Base-by-base conservation (phyloP, 1,140 invertebrate species). In the Andrena cerasifolii region DNA sequence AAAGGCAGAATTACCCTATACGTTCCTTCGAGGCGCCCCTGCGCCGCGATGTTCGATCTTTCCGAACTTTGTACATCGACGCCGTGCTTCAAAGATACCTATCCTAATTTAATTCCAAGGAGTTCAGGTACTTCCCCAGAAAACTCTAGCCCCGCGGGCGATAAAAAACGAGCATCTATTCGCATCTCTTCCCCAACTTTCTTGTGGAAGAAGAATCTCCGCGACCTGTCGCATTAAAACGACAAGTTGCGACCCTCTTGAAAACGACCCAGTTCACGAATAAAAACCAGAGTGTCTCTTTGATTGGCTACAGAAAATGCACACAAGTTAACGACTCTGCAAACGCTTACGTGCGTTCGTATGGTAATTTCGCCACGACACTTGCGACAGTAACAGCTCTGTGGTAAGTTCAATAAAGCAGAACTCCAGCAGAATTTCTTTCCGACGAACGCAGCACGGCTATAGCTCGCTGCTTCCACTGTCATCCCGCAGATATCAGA, bases 81-180 rank as follows among this genome's bases (percentile, higher is more conserved):
- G 33, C 59, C 12, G 59, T n/a, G 59, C 36, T 56, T 66, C 62
- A 67, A 75, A 56, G 72, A 75, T 56, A n/a, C n/a, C n/a, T n/a
- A 75, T 56, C 16, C 36, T 68, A 75, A 68, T 75, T 75, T 58
- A 68, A 75, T 75, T 75, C 36, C 40, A 18, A 68, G 40, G 24
- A 67, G 53, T 56, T 67, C 16, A n/a, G 47, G 68, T 36, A 45
- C 51, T 68, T 58, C 21, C 16, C 21, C 4, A 28, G 1, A 8
- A 3, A 56, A 31, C 49, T 74, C n/a, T 24, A 56, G 62, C 49
- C 18, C 33, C 16, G 36, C 18, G 12, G 0, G 16, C n/a, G 49
- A 56, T 43, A 28, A 51, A 36, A 31, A 26, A n/a, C 16, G 36
- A 40, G 36, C 3, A 40, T 24, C 36, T 28, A 7, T n/a, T 40